A percentile compares a stretch with the other conserved stretches of the same genome.
These are phyloP conservation scores for Caprella mutica DNA, from an alignment of 2,888 invertebrate species.

Conservation along the genomic window DNA sequence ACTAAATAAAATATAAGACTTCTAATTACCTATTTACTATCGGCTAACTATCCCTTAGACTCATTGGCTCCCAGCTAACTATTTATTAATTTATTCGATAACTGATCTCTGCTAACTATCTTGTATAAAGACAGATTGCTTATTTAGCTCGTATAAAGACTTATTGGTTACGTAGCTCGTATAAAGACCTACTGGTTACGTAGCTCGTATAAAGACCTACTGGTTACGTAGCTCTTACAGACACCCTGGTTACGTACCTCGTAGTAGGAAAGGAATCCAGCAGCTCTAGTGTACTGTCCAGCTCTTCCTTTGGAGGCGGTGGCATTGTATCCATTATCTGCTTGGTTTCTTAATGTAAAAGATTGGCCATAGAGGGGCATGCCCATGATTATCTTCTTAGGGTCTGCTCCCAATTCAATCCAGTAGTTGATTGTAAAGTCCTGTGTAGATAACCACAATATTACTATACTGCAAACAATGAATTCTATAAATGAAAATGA, in stretches of 20 bases:
- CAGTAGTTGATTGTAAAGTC: slow-evolving; percentile 70
- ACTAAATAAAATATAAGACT: too few relatives aligned
- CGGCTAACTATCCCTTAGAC: too few relatives aligned
- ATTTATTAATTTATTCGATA: too few relatives aligned
- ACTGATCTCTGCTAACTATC: too few relatives aligned
- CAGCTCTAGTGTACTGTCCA: slow-evolving; percentile 73
- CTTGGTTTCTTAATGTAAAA: slow-evolving; percentile 53
- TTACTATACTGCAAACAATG: neutral
- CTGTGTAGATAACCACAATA: slow-evolving; percentile 41
- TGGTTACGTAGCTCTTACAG: too few relatives aligned
- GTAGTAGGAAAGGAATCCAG: slow-evolving; percentile 77
- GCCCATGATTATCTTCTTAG: slow-evolving; percentile 55
- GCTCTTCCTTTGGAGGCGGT: slow-evolving; percentile 64
- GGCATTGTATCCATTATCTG: slow-evolving; percentile 57
- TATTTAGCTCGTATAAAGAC: too few relatives aligned
- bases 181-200: too few relatives aligned
- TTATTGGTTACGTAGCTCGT: too few relatives aligned
- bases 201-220: too few relatives aligned
- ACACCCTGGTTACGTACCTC: slow-evolving; percentile 56
- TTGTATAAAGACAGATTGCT: too few relatives aligned
- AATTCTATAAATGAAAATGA: neutral
- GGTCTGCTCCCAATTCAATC: slow-evolving; percentile 54
- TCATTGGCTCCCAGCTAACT: too few relatives aligned
- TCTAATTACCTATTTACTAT: too few relatives aligned
- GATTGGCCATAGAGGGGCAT: slow-evolving; percentile 80